Base-by-base conservation (phyloP, 2,797 vertebrate species). In the Gallirallus australis region DNA sequence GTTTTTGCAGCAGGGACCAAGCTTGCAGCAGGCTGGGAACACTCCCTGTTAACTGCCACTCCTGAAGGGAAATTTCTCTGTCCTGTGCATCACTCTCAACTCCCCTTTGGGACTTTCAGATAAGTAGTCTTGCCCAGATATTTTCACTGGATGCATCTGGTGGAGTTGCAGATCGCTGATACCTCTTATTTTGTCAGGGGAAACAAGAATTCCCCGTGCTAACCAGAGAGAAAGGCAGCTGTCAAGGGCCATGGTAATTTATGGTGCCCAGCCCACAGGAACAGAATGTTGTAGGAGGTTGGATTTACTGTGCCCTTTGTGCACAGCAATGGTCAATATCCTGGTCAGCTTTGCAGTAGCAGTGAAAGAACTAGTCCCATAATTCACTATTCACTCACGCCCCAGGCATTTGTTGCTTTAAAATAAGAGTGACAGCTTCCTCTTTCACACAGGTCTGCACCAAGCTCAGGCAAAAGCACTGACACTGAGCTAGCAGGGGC, bases 101-200 rank as follows among this genome's bases (percentile, higher is more conserved):
- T 35, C 37, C 6, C 4, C 11, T 73, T 48, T 47, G 4, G 17
- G 42, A 19, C 15, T 79, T 66, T 17, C 30, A n/a, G 15, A 7
- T 10, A 47, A 35, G 18, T 33, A 71, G 37, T 6, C 4, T 52
- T 56, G 39, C 12, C 15, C 30, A 11, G 0, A 5, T 45, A 5
- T n/a, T 63, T 79, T 57, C 20, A 19, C 5, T 50, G 20, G 9
- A 37, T 37, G 9, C 30, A 17, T 17, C 48, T 13, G 10, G 13
- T 9, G 4, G 35, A 37, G 27, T 4, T 47, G 24, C 30, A 93
- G 37, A 50, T 3, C 28, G 12, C 37, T 9, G 3, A 18, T 6
- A n/a, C 0, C 1, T 8, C 6, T 6, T 39, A 0, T 56, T 86
- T 86, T n/a, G 42, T 20, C 23, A 35, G 1, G 7, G 19, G 11